These are phyloP conservation scores for Lymantria dispar DNA, from an alignment of 2,888 invertebrate species.

Conservation along the genomic window DNA sequence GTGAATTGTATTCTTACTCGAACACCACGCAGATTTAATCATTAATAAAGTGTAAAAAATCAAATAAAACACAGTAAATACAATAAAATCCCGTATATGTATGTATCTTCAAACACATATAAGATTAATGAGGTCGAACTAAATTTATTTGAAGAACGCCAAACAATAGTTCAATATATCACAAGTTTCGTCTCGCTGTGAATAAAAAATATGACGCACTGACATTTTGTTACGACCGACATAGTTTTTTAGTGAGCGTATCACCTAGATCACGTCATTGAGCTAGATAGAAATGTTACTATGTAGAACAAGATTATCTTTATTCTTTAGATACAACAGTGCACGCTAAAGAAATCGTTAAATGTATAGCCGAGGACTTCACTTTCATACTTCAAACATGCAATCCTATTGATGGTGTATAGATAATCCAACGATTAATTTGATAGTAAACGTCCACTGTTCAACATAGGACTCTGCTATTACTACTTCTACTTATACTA, in stretches of 20 bases:
- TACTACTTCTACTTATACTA: no score
- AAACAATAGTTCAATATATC: background rate
- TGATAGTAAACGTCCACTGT: no score
- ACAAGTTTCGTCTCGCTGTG: background rate
- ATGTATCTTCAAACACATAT: slow-evolving; percentile 6
- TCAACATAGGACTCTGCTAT: no score
- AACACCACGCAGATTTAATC: no score
- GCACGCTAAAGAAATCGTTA: slow-evolving; percentile 1
- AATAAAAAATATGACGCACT: slow-evolving; percentile 1
- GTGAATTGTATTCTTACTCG: no score
- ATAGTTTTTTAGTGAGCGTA: slow-evolving; percentile 6
- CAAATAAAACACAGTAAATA: no score
- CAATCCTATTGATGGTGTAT: no score
- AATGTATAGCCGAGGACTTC: no score
- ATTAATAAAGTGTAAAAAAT: no score
- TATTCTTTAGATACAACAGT: slow-evolving; percentile 13
- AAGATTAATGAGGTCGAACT: no score
- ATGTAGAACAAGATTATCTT: slow-evolving; percentile 15
- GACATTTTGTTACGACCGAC: background rate
- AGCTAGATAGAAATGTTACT: slow-evolving; percentile 7
- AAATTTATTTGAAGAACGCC: background rate
- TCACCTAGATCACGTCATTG: slow-evolving; percentile 3
- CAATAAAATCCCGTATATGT: background rate
- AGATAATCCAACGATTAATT: no score
- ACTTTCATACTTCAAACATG: no score